Conservation (phyloP, 2,797 vertebrate species). For the Coccyzus lansbergi region DNA sequence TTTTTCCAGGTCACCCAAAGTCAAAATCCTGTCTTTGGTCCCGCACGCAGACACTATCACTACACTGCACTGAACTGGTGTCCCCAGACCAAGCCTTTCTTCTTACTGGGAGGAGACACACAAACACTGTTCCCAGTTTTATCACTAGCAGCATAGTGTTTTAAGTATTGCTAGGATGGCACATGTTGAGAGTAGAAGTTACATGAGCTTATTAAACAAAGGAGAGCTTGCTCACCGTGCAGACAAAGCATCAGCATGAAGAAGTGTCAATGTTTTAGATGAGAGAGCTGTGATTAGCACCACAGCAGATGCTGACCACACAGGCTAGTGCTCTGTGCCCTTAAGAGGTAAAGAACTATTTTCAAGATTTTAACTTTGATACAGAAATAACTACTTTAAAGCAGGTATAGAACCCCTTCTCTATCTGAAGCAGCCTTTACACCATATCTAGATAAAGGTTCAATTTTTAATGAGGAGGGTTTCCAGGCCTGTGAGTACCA, state of each 20-base stretch:
- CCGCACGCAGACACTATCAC: neutral
- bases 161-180: neutral
- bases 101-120: neutral
- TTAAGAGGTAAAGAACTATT: neutral
- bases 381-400: neutral
- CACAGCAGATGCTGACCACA: neutral
- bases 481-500: conserved; percentile 49
- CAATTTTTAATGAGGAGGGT: conserved; percentile 52
- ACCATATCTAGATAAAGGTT: conserved; percentile 47
- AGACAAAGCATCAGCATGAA: neutral
- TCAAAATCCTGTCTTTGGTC: neutral
- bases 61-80: neutral
- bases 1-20: conserved; percentile 22
- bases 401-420: neutral
- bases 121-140: neutral
- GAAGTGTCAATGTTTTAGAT: neutral
- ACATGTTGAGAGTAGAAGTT: neutral
- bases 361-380: neutral
- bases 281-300: neutral
- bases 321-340: neutral
- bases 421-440: conserved; percentile 10
- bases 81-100: neutral
- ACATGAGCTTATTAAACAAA: neutral
- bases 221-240: neutral
- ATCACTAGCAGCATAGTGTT: accelerated